These are phyloP conservation scores for Aphaenogaster floridana DNA, from an alignment of 1,140 invertebrate species.

Conservation along the genomic window DNA sequence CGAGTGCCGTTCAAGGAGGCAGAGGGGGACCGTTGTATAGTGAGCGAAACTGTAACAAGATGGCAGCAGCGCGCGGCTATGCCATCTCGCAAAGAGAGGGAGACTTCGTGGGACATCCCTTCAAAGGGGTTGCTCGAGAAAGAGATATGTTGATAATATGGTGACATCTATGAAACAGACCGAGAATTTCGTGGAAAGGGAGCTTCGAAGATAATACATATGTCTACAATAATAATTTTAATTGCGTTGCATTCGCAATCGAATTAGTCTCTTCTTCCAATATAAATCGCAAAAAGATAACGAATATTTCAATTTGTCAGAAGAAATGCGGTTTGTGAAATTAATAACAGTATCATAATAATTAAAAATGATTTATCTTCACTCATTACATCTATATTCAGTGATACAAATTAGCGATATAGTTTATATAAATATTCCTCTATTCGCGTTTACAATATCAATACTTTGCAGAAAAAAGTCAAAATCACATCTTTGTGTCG, in stretches of 20 bases:
- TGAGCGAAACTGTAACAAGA: conserved; percentile 58
- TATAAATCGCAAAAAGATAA: neutral
- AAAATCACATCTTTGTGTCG: neutral
- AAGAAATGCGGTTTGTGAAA: neutral
- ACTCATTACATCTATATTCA: neutral
- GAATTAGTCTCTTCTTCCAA: neutral
- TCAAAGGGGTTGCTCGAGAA: conserved; percentile 1
- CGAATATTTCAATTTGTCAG: neutral
- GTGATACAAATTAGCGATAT: neutral
- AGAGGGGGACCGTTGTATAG: neutral
- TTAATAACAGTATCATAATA: neutral
- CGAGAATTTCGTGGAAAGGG: conserved; percentile 1
- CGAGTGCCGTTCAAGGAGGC: neutral
- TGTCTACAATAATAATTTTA: neutral
- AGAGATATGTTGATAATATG: conserved; percentile 8
- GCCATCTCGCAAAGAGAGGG: neutral
- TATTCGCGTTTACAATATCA: neutral
- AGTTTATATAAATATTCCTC: neutral
- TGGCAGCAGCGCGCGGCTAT: conserved; percentile 79
- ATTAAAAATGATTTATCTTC: neutral
- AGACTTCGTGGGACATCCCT: conserved; percentile 22
- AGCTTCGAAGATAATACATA: conserved; percentile 33
- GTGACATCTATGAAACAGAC: conserved; percentile 62
- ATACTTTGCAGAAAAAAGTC: neutral
- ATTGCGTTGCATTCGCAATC: neutral